These are phyloP conservation scores for Diachasma alloeum DNA, from an alignment of 1,140 invertebrate genomes.

Conservation along the genomic window DNA sequence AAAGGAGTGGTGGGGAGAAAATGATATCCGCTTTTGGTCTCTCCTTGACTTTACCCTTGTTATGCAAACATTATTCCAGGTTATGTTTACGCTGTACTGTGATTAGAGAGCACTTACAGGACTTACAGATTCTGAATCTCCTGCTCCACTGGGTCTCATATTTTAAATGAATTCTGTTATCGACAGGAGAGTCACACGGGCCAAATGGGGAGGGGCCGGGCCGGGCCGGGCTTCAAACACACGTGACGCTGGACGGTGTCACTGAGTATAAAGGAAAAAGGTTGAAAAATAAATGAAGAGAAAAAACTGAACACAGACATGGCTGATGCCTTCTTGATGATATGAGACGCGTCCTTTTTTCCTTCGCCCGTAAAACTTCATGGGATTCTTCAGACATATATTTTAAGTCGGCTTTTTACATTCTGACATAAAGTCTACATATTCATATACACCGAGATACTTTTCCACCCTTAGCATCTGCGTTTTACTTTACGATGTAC, in stretches of 20 bases:
- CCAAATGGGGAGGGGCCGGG: neutral
- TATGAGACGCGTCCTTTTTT: slow-evolving; percentile 2
- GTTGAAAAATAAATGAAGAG: neutral
- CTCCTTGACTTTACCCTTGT: slow-evolving; percentile 3
- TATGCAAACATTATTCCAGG: slow-evolving; percentile 21
- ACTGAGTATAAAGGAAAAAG: neutral
- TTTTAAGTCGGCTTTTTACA: neutral
- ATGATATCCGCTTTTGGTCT: slow-evolving; percentile 19
- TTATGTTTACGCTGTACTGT: slow-evolving; percentile 12
- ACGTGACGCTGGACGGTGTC: slow-evolving; percentile 19
- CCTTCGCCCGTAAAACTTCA: neutral
- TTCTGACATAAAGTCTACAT: slow-evolving; percentile 18
- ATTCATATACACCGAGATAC: slow-evolving; percentile 7
- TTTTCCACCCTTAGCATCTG: slow-evolving; percentile 3
- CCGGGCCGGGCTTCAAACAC: slow-evolving; percentile 13
- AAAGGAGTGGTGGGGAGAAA: neutral
- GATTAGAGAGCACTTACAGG: slow-evolving; percentile 17
- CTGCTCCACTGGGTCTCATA: neutral
- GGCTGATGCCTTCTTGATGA: slow-evolving; percentile 20
- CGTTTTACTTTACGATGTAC: slow-evolving; percentile 18
- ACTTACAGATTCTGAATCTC: neutral
- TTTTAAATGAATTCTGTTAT: slow-evolving; percentile 31
- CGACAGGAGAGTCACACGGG: slow-evolving; percentile 12
- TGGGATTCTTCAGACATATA: neutral
- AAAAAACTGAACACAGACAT: slow-evolving; percentile 12